Evolutionary conservation across 2,888 invertebrate species (phyloP).

Genomic region (Rhimphoctona megacephalus): DNA sequence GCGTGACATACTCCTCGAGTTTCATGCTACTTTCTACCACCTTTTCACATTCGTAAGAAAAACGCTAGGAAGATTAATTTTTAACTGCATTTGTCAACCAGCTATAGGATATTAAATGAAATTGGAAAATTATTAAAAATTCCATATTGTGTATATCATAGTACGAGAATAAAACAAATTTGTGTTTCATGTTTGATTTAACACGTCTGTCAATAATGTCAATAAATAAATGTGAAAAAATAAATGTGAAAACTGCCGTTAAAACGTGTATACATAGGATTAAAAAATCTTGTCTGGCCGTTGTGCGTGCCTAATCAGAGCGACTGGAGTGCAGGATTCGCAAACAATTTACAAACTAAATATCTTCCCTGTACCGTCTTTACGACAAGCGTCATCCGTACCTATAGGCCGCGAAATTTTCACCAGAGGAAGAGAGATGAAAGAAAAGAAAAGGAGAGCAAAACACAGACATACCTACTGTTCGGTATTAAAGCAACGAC

Average conservation of each 20-base stretch:
- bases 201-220: not conserved
- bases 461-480: conserved; percentile 1
- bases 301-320: conserved; percentile 54
- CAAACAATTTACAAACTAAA: conserved; percentile 21
- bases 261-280: not conserved
- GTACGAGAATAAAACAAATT: not conserved
- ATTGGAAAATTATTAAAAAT: not conserved
- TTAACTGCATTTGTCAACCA: not conserved
- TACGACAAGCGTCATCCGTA: not conserved
- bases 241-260: not conserved
- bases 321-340: conserved; percentile 15
- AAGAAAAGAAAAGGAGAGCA: not conserved
- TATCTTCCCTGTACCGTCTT: not conserved
- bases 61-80: not conserved
- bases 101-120: not conserved
- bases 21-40: conserved; percentile 10
- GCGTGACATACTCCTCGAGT: conserved; percentile 26
- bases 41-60: conserved; percentile 6
- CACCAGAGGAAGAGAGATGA: not conserved
- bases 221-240: no score
- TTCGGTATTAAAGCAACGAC: not conserved
- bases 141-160: not conserved
- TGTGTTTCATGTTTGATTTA: not conserved
- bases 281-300: conserved; percentile 7
- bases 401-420: not conserved